These are phyloP conservation scores for Campoletis raptor DNA, from an alignment of 2,888 invertebrate species.

Conservation along the genomic window DNA sequence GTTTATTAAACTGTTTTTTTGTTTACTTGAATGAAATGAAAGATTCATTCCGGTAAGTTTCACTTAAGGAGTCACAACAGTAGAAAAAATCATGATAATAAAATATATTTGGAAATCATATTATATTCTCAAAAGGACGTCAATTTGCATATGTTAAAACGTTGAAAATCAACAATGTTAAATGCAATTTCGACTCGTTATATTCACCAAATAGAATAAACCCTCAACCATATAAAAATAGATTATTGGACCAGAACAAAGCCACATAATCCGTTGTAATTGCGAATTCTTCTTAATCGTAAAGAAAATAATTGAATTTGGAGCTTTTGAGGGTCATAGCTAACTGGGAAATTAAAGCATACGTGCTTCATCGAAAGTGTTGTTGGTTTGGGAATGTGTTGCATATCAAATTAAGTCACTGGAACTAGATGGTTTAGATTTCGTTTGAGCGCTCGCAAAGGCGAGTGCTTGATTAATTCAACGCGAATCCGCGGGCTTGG, in stretches of 20 bases:
- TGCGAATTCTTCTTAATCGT: not conserved
- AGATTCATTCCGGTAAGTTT: not conserved
- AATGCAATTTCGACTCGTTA: not conserved
- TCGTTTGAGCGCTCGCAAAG: conserved; percentile 19
- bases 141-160: not conserved
- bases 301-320: not conserved
- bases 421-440: conserved; percentile 40
- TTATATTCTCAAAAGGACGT: not conserved
- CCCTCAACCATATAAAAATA: not conserved
- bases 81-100: not conserved
- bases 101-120: not conserved
- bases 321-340: not conserved
- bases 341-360: not conserved
- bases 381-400: conserved; percentile 14
- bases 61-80: not conserved
- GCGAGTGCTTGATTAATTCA: conserved; percentile 53
- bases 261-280: not conserved
- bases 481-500: conserved; percentile 37
- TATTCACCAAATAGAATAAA: not conserved
- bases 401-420: conserved; percentile 32
- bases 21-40: not conserved
- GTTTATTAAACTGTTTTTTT: not conserved
- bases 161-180: not conserved
- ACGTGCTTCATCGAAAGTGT: not conserved
- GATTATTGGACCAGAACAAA: not conserved